phyloP scores from a whole-genome alignment of 2,113 vertebrate genomes.

The Bettongia penicillata region DNA sequence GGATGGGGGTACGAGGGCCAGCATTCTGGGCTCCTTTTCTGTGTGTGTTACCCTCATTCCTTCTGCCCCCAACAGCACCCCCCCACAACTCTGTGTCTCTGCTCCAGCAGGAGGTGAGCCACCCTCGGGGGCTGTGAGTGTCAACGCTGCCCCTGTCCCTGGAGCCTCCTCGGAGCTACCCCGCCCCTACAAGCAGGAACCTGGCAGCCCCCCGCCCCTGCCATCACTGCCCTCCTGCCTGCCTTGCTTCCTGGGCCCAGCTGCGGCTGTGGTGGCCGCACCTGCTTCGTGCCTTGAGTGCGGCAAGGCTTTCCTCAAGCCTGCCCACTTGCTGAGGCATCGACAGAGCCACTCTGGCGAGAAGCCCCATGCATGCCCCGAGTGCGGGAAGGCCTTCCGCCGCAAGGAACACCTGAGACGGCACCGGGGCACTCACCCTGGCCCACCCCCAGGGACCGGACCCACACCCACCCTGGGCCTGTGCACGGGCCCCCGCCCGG shows the following conservation, averaged over 20 bases:
- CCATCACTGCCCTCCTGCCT: not conserved
- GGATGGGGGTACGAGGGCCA: too few species aligned
- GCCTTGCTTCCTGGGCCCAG: conserved; percentile 34
- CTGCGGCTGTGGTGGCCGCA: not conserved
- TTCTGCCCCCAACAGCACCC: too few species aligned
- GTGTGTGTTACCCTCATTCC: too few species aligned
- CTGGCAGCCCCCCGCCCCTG: conserved; percentile 43
- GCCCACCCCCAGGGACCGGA: conserved; percentile 36
- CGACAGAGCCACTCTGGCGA: conserved; percentile 75
- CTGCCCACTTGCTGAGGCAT: conserved; percentile 70
- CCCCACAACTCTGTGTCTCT: not conserved
- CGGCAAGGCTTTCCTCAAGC: conserved; percentile 72
- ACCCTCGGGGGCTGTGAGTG: not conserved
- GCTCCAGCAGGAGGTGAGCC: conserved; percentile 2
- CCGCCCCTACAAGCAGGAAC: conserved; percentile 73
- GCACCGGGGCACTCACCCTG: conserved; percentile 80
- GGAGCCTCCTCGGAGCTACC: not conserved
- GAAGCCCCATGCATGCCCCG: conserved; percentile 78
- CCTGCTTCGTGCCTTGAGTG: conserved; percentile 72
- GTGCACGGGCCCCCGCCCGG: conserved; percentile 24
- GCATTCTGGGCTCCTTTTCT: too few species aligned
- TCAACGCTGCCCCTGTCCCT: not conserved
- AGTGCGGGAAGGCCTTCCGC: conserved; percentile 81
- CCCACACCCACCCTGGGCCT: conserved; percentile 22
- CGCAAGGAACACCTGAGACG: conserved; percentile 82